These are phyloP conservation scores for Diploscapter pachys DNA, from an alignment of 1,140 invertebrate genomes.

Conservation along the genomic window DNA sequence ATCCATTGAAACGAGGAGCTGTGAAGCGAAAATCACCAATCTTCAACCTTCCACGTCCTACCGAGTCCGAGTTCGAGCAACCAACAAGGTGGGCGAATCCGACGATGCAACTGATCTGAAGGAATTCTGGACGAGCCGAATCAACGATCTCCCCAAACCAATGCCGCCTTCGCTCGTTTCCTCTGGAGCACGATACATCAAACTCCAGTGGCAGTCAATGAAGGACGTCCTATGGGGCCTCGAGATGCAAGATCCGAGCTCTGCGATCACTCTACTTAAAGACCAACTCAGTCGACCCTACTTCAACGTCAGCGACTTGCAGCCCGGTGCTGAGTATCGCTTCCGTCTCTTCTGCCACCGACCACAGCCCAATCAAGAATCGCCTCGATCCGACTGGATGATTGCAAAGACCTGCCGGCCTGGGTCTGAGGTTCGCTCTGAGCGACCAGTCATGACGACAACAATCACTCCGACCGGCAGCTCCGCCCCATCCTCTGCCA, in stretches of 20 bases:
- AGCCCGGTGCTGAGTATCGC: conserved; percentile 46
- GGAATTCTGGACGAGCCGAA: neutral
- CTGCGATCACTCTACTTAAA: conserved; percentile 9
- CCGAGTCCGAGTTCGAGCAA: conserved; percentile 44
- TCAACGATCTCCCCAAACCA: conserved; percentile 18
- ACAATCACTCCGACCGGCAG: neutral
- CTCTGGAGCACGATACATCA: conserved; percentile 38
- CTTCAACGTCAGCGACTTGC: conserved; percentile 26
- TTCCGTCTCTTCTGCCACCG: conserved; percentile 44
- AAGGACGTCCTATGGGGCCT: conserved; percentile 22
- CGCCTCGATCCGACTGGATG: conserved; percentile 43
- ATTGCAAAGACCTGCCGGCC: conserved; percentile 2
- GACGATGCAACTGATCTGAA: conserved; percentile 5
- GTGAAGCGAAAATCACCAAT: conserved; percentile 10
- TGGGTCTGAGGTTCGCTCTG: no score
- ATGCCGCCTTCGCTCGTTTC: conserved; percentile 19
- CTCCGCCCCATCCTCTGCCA: neutral
- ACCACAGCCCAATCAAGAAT: conserved; percentile 24
- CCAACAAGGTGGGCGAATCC: conserved; percentile 46
- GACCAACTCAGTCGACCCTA: conserved; percentile 1
- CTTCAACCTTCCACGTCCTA: conserved; percentile 43
- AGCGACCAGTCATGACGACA: neutral
- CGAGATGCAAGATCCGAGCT: conserved; percentile 32
- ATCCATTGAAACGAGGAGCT: conserved; percentile 28
- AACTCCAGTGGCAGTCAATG: conserved; percentile 37